Conservation (phyloP, 2,888 invertebrate species). For the Craniophora ligustri region DNA sequence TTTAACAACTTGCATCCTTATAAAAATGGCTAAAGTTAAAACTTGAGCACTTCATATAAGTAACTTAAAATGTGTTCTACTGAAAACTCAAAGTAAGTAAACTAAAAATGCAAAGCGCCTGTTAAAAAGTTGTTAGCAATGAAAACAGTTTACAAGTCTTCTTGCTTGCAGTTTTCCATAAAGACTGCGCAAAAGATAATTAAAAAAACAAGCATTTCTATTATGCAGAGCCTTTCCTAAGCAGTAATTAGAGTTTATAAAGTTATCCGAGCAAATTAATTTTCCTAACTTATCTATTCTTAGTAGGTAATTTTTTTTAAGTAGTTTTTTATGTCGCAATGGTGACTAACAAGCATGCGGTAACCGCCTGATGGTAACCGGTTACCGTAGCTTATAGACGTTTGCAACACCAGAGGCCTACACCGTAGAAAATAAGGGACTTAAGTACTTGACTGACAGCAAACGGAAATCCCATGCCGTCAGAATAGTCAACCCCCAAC, state of each 20-base stretch:
- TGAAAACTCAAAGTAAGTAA: constrained; percentile 3
- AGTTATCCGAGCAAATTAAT: background rate
- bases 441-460: too few relatives aligned
- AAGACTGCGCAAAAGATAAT: constrained; percentile 26
- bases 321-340: too few relatives aligned
- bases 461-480: too few relatives aligned
- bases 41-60: constrained; percentile 7
- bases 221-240: constrained; percentile 15
- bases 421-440: too few relatives aligned
- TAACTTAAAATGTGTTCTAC: constrained; percentile 3
- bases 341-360: too few relatives aligned
- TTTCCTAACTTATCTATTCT: too few relatives aligned
- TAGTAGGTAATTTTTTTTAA: too few relatives aligned
- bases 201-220: constrained; percentile 21
- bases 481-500: too few relatives aligned
- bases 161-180: constrained; percentile 25
- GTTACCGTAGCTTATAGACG: too few relatives aligned
- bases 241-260: constrained; percentile 9
- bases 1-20: background rate
- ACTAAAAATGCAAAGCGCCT: constrained; percentile 33
- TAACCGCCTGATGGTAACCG: too few relatives aligned
- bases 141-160: constrained; percentile 28
- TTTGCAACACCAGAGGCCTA: too few relatives aligned
- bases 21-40: constrained; percentile 4
- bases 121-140: constrained; percentile 37